Percentiles rank a stretch among this genome's conserved stretches.
Conservation (phyloP, 1,140 invertebrate genomes). For the Gyrodactylus bullatarudis region DNA sequence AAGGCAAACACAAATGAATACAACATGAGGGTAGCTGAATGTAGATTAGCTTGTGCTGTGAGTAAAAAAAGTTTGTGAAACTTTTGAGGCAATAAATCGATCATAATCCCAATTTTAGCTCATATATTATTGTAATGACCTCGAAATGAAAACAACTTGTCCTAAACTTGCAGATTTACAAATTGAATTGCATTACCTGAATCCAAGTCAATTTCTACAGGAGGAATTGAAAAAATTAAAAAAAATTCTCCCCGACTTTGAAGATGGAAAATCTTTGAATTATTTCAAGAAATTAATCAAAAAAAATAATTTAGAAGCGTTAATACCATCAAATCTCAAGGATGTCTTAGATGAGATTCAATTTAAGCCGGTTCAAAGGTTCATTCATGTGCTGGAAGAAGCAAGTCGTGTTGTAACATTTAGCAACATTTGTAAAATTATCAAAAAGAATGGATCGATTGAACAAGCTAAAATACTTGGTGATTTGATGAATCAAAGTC, state of each 20-base stretch:
- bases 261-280: neutral
- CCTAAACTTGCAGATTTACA: neutral
- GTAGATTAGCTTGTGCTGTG: slow-evolving; percentile 35
- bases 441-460: slow-evolving; percentile 16
- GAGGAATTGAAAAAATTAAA: neutral
- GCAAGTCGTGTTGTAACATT: slow-evolving; percentile 39
- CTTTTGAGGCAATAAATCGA: too few relatives aligned
- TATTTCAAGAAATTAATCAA: neutral
- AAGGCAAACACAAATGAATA: slow-evolving; percentile 61
- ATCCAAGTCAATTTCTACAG: neutral
- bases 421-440: slow-evolving; percentile 26
- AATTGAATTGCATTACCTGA: neutral
- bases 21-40: slow-evolving; percentile 71
- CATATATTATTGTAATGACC: neutral
- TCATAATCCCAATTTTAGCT: too few relatives aligned
- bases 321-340: neutral
- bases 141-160: neutral
- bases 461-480: slow-evolving; percentile 29
- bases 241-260: neutral
- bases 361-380: slow-evolving; percentile 28
- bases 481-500: slow-evolving; percentile 50
- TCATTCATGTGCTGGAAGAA: slow-evolving; percentile 47
- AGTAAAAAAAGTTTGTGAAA: neutral
- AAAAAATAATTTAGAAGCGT: neutral
- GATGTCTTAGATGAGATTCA: neutral